These are phyloP conservation scores for Gallinago jamesoni DNA, from an alignment of 2,113 vertebrate species.

Conservation along the genomic window DNA sequence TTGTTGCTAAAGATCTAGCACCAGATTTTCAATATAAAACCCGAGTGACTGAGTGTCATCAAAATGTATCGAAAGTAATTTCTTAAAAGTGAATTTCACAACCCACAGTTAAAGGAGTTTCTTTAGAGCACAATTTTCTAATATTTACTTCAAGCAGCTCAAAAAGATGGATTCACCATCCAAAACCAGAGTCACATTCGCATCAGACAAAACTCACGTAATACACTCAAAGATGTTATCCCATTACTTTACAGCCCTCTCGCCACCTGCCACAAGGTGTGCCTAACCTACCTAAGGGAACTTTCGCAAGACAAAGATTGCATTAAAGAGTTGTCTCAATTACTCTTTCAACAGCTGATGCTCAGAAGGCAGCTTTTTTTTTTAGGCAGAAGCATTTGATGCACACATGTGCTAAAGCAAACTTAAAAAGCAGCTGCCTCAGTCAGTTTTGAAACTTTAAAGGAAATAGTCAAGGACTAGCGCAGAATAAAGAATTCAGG, in stretches of 20 bases:
- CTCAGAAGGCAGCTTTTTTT: background rate
- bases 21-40: background rate
- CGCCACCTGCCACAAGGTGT: conserved; percentile 1
- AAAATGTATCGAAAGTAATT: background rate
- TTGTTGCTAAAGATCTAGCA: background rate
- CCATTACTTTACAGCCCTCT: background rate
- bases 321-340: background rate
- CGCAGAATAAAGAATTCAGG: background rate
- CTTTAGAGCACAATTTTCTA: background rate
- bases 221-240: background rate
- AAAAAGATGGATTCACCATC: background rate
- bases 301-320: conserved; percentile 32
- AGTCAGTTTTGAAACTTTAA: background rate
- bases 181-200: background rate
- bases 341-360: background rate
- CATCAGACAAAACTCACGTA: background rate
- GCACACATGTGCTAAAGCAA: background rate
- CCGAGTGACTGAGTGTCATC: background rate
- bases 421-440: background rate
- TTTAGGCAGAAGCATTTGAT: background rate
- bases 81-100: background rate
- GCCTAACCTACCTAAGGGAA: background rate
- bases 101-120: background rate
- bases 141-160: background rate
- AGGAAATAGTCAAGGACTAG: background rate